Base-by-base conservation (phyloP, 2,888 invertebrate species). In the Amiota minor region DNA sequence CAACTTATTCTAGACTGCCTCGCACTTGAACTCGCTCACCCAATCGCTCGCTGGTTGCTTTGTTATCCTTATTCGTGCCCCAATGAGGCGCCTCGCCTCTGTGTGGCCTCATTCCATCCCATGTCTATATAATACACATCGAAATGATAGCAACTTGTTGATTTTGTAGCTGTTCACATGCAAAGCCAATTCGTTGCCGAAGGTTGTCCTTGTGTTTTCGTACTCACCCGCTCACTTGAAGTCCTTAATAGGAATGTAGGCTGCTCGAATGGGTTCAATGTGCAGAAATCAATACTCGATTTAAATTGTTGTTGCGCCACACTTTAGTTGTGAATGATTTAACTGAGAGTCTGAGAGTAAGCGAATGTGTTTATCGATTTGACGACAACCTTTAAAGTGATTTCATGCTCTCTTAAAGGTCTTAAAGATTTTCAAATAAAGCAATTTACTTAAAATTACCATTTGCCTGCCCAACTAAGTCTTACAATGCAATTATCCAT, bases 101-200 rank as follows among this genome's bases (percentile, higher is more conserved):
- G 35, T 35, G 35, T 35, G 35, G 35, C 35, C 35, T 2, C 35
- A 35, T 76, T 81, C 67, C 67, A 84, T 81, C 85, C 85, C 18
- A 59, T 23, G 59, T 62, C 14, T 62, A 35, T 65, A 35, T 35
- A 35, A 8, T 35, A 14, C n/a, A 47, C 20, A 83, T 81, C 79
- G 81, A 81, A 85, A 84, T 80, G 80, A 82, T 81, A 83, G 82
- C 88, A 83, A 87, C 87, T 86, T 88, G 88, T 88, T 88, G 88
- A 85, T 79, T 83, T 83, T 79, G 78, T 83, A 53, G 68, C 77
- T 85, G 75, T 83, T 78, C 83, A 84, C 83, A 83, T 83, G 85
- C 83, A 83, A 83, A 83, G 81, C 81, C 83, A 84, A 83, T 85
- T 83, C 85, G 79, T 70, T 56, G 70, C 62, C 71, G 12, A 73